Percentiles rank a stretch among this genome's conserved stretches.
Evolutionary conservation across 2,113 vertebrate genomes (phyloP).

Genomic region (Ictalurus punctatus): DNA sequence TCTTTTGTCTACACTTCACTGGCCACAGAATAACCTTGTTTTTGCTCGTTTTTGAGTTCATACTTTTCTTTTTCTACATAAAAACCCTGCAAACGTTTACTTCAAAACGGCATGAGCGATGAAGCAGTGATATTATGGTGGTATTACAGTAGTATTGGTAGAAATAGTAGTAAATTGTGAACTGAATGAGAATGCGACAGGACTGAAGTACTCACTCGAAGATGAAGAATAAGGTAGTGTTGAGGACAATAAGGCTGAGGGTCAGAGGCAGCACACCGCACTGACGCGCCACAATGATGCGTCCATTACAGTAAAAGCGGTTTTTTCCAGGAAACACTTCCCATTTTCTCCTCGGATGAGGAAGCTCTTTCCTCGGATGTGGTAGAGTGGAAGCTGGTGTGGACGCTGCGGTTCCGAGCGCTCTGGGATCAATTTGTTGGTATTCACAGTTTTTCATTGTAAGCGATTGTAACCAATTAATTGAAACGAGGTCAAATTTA

Average conservation of each 20-base stretch:
- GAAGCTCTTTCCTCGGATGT: slow-evolving; percentile 54
- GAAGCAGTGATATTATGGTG: not conserved
- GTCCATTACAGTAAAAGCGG: slow-evolving; percentile 87
- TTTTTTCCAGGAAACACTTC: slow-evolving; percentile 90
- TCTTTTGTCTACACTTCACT: not conserved
- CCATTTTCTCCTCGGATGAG: slow-evolving; percentile 80
- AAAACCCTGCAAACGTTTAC: not conserved
- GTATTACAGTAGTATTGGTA: not conserved
- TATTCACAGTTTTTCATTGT: slow-evolving; percentile 85
- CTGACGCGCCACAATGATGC: slow-evolving; percentile 85
- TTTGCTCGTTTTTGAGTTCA: not conserved
- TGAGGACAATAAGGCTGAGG: slow-evolving; percentile 86
- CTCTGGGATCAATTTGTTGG: slow-evolving; percentile 82
- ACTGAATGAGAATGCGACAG: not conserved
- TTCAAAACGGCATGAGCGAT: not conserved
- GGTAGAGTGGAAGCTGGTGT: slow-evolving; percentile 63
- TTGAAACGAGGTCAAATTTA: not conserved
- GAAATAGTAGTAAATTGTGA: too few species aligned
- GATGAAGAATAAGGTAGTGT: slow-evolving; percentile 90
- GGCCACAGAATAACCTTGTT: not conserved
- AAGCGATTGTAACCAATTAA: slow-evolving; percentile 14
- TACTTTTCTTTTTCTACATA: not conserved
- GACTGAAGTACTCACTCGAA: slow-evolving; percentile 83
- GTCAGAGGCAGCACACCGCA: slow-evolving; percentile 88
- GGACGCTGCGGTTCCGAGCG: slow-evolving; percentile 62